Conservation (phyloP, 2,113 vertebrate species). For the Scomber colias region DNA sequence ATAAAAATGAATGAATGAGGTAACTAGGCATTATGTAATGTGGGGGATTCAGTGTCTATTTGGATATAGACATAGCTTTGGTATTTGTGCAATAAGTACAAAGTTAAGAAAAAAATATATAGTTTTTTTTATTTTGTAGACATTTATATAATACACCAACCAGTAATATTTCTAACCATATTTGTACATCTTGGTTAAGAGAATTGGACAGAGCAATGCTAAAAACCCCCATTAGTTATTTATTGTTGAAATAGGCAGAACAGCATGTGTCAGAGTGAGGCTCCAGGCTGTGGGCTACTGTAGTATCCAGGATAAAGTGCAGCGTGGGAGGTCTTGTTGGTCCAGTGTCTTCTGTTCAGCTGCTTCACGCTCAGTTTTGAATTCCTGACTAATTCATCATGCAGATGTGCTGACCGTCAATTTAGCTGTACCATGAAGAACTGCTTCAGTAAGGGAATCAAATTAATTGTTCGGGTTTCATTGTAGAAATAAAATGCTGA, state of each 20-base stretch:
- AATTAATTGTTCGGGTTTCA: conserved; percentile 69
- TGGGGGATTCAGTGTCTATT: too few relatives aligned
- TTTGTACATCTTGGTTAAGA: too few relatives aligned
- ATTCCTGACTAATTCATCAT: conserved; percentile 69
- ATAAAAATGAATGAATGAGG: too few relatives aligned
- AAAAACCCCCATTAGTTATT: background rate
- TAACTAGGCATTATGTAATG: too few relatives aligned
- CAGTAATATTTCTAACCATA: too few relatives aligned
- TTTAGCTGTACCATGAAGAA: conserved; percentile 53
- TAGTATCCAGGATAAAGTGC: conserved; percentile 10
- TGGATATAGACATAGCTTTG: too few relatives aligned
- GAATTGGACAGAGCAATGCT: background rate
- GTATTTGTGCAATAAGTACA: too few relatives aligned
- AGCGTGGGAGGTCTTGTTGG: conserved; percentile 30
- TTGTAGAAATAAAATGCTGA: conserved; percentile 69
- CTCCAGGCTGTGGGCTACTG: conserved; percentile 1
- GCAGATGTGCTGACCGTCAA: conserved; percentile 73
- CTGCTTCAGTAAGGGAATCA: conserved; percentile 73
- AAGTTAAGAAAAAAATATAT: too few relatives aligned
- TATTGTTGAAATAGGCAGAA: conserved; percentile 8
- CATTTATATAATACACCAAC: too few relatives aligned
- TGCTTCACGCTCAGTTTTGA: conserved; percentile 55
- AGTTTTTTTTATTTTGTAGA: too few relatives aligned
- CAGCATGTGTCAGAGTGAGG: background rate
- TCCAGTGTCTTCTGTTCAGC: conserved; percentile 37